Conservation (phyloP, 2,888 invertebrate species). For the Octonoba sinensis region DNA sequence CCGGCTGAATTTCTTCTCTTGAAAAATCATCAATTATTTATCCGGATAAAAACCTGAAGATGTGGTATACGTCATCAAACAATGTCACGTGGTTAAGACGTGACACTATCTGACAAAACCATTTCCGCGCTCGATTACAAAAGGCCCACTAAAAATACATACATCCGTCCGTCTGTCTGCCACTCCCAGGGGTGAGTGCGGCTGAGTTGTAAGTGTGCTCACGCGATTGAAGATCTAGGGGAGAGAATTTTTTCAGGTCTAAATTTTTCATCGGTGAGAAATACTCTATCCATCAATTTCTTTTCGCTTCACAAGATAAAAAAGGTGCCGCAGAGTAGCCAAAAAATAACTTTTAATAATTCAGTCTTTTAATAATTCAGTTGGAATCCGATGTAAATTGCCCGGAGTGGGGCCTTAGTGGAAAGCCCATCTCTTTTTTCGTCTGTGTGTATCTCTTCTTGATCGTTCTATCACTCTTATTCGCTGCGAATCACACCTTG, state of each 20-base stretch:
- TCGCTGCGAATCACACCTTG: constrained; percentile 58
- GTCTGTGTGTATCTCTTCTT: background rate
- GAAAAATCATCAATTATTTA: constrained; percentile 38
- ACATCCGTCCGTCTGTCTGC: background rate
- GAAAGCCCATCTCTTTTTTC: background rate
- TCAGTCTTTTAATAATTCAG: constrained; percentile 42
- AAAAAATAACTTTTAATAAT: constrained; percentile 42
- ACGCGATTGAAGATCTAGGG: constrained; percentile 23
- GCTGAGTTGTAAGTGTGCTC: constrained; percentile 60
- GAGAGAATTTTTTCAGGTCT: constrained; percentile 34
- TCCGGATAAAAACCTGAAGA: constrained; percentile 40
- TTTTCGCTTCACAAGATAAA: constrained; percentile 10
- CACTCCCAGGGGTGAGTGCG: constrained; percentile 32
- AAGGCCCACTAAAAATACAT: constrained; percentile 30
- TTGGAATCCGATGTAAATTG: constrained; percentile 55
- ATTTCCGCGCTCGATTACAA: constrained; percentile 51
- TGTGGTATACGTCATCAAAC: constrained; percentile 58
- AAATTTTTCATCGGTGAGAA: constrained; percentile 56
- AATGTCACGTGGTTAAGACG: constrained; percentile 43
- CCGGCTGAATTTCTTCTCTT: background rate
- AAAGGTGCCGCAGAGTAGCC: constrained; percentile 32
- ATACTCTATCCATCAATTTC: constrained; percentile 57
- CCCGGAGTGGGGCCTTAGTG: constrained; percentile 29
- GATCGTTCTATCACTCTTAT: constrained; percentile 52
- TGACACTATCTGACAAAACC: constrained; percentile 47